A percentile compares a stretch with the other conserved stretches of the same genome.
Conservation (phyloP, 2,888 invertebrate genomes). For the Embidobia sp. region DNA sequence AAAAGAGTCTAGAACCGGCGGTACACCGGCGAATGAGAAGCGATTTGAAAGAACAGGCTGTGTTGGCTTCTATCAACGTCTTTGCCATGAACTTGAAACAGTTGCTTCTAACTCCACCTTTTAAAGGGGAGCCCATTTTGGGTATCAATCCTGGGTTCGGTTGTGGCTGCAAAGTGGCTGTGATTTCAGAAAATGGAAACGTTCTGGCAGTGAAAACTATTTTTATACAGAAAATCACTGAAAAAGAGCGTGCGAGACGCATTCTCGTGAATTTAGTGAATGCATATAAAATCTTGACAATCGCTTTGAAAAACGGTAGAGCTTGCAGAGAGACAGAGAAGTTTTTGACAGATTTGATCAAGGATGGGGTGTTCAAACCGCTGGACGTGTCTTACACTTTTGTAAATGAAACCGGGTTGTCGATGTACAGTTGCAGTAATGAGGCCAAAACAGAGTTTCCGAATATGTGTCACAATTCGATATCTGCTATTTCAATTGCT, state of each 20-base stretch:
- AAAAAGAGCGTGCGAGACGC: too few species aligned
- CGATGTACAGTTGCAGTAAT: constrained; percentile 94
- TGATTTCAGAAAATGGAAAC: constrained; percentile 88
- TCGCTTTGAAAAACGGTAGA: constrained; percentile 95
- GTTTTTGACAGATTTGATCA: constrained; percentile 86
- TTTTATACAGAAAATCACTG: too few species aligned
- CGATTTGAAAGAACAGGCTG: constrained; percentile 89
- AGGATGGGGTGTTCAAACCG: constrained; percentile 83
- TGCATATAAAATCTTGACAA: constrained; percentile 86
- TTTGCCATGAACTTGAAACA: constrained; percentile 93
- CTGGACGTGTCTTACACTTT: constrained; percentile 88
- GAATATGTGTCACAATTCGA: constrained; percentile 90
- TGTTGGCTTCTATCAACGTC: constrained; percentile 91
- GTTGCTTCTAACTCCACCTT: constrained; percentile 90
- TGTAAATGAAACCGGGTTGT: constrained; percentile 95
- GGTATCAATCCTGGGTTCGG: constrained; percentile 95
- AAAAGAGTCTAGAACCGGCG: constrained; percentile 85
- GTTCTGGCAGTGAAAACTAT: too few species aligned
- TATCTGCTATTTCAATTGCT: constrained; percentile 90
- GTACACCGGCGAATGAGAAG: constrained; percentile 87
- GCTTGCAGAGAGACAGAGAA: constrained; percentile 94
- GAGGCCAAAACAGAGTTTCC: constrained; percentile 93
- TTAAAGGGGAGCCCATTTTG: too few species aligned
- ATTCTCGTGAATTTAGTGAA: constrained; percentile 82
- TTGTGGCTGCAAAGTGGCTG: constrained; percentile 94